Evolutionary conservation across 2,113 vertebrate species (phyloP).

Genomic region (Oncorhynchus masou): DNA sequence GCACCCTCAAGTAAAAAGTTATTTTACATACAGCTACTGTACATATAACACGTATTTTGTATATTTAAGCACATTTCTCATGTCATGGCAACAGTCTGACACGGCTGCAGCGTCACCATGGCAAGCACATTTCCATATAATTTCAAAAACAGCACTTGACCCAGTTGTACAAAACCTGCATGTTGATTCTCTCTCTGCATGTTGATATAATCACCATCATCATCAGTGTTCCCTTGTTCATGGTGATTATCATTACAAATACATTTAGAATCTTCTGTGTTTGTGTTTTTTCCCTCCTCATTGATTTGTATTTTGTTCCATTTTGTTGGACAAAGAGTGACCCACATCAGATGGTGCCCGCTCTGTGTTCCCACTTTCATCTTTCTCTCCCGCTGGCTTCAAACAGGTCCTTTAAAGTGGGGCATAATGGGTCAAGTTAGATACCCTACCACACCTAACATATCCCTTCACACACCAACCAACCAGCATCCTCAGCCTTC

Average conservation of each 20-base stretch:
- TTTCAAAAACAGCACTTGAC: not conserved
- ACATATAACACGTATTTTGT: no score
- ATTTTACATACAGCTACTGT: no score
- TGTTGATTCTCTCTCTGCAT: not conserved
- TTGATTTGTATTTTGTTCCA: conserved; percentile 29
- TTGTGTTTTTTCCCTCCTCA: not conserved
- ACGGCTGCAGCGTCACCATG: not conserved
- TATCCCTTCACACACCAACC: no score
- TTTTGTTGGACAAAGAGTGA: conserved; percentile 32
- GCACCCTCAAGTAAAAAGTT: no score
- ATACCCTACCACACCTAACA: not conserved
- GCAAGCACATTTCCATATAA: not conserved
- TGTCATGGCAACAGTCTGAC: not conserved
- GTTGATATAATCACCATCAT: not conserved
- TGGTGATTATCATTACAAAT: not conserved
- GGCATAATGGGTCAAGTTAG: conserved; percentile 27
- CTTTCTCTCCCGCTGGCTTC: conserved; percentile 61
- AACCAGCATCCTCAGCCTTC: no score
- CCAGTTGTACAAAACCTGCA: not conserved
- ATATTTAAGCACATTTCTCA: no score
- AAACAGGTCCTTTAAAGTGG: conserved; percentile 55
- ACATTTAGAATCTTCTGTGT: not conserved
- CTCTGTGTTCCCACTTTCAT: conserved; percentile 60
- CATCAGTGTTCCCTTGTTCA: not conserved
- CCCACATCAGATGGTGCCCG: not conserved